Evolutionary conservation across 1,140 invertebrate species (phyloP).

Genomic region (Aphis craccivora): DNA sequence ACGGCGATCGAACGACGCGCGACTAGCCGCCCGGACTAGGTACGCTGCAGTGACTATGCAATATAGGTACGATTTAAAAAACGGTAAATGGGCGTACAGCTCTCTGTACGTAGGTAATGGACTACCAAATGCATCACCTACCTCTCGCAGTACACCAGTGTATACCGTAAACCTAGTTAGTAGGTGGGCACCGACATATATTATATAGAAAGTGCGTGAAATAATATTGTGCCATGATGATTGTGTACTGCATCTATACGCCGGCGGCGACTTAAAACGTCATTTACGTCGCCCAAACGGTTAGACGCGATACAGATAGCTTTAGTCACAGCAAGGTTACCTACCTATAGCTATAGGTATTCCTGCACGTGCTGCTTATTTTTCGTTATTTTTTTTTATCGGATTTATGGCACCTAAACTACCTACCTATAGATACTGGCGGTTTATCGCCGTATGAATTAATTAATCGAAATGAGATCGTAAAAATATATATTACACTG

Average conservation of each 20-base stretch:
- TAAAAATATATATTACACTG: neutral
- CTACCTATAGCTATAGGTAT: too few relatives aligned
- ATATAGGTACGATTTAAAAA: neutral
- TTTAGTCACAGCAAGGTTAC: too few relatives aligned
- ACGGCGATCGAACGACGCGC: neutral
- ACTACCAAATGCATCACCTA: neutral
- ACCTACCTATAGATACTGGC: too few relatives aligned
- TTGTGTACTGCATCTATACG: neutral
- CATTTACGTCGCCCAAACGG: too few relatives aligned
- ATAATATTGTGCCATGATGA: neutral
- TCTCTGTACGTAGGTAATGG: neutral
- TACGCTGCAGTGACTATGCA: neutral
- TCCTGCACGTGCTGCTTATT: neutral
- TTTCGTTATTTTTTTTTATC: neutral
- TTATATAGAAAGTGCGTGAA: neutral
- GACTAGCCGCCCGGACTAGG: conserved; percentile 1
- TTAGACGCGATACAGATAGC: neutral
- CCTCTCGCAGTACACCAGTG: neutral
- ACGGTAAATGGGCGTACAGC: neutral
- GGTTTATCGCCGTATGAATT: neutral
- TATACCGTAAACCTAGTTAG: neutral
- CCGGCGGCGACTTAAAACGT: neutral
- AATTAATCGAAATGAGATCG: neutral
- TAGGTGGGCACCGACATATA: neutral
- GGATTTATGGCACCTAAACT: neutral